phyloP scores from a whole-genome alignment of 2,888 invertebrate species.

The Heterodera filipjevi region DNA sequence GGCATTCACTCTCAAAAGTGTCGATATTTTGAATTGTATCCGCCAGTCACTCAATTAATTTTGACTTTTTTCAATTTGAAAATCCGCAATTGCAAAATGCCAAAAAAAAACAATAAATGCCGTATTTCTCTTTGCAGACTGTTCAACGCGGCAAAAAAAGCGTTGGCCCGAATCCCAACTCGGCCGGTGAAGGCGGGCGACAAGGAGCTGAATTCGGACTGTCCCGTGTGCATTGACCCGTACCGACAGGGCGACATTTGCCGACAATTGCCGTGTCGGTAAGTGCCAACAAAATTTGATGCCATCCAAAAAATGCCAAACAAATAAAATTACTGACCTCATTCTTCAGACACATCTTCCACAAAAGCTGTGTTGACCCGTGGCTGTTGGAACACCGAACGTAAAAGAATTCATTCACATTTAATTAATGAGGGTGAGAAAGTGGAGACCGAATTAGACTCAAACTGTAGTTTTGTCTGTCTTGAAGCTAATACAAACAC shows the following conservation, averaged over 20 bases:
- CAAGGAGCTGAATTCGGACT: conserved; percentile 83
- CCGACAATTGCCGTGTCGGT: conserved; percentile 88
- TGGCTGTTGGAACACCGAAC: conserved; percentile 92
- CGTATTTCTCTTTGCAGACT: conserved; percentile 68
- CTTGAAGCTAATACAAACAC: neutral
- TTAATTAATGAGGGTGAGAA: no score
- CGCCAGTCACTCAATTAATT: no score
- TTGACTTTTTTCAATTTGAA: neutral
- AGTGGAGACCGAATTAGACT: no score
- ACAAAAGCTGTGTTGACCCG: conserved; percentile 92
- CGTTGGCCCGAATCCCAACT: conserved; percentile 87
- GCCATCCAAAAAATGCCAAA: neutral
- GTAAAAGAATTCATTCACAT: neutral
- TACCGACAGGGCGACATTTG: conserved; percentile 85
- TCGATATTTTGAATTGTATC: no score
- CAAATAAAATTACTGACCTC: neutral
- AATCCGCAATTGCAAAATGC: no score
- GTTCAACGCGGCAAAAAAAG: conserved; percentile 89
- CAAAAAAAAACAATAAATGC: neutral
- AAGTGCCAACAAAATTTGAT: conserved; percentile 38
- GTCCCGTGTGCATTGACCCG: conserved; percentile 91
- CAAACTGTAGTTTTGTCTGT: no score
- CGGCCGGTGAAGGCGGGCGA: conserved; percentile 84
- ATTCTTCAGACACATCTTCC: conserved; percentile 83
- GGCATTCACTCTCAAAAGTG: no score